phyloP scores from a whole-genome alignment of 92 coral and sea anemone genomes.

The Meandrina meandrites region DNA sequence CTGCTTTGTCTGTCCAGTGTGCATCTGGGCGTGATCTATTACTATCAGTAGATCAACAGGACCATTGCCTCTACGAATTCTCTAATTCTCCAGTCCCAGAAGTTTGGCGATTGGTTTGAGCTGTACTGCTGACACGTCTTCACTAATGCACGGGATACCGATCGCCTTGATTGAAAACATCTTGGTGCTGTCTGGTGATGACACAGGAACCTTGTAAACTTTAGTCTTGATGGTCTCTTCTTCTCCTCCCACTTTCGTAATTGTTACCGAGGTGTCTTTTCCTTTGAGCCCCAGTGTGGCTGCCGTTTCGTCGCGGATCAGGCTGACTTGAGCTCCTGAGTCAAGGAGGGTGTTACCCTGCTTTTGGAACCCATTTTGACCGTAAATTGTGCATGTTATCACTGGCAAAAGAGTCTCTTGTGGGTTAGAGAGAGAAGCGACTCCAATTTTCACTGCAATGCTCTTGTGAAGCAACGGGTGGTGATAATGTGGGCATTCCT shows the following conservation, averaged over 20 bases:
- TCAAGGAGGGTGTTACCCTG: slow-evolving; percentile 60
- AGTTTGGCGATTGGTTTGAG: too few species aligned
- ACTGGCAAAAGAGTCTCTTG: too few species aligned
- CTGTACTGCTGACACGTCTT: too few species aligned
- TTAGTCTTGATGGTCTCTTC: too few species aligned
- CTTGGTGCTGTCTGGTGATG: too few species aligned
- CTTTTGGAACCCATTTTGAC: too few species aligned
- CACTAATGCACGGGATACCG: too few species aligned
- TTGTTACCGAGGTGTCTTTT: slow-evolving; percentile 48
- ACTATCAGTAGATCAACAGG: slow-evolving; percentile 51
- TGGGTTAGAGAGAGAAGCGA: slow-evolving; percentile 46
- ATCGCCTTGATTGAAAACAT: slow-evolving; percentile 46
- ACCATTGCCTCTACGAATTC: slow-evolving; percentile 48
- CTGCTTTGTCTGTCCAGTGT: slow-evolving; percentile 53
- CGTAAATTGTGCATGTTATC: too few species aligned
- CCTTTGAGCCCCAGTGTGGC: slow-evolving; percentile 63
- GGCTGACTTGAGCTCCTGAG: slow-evolving; percentile 57
- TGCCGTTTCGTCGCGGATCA: slow-evolving; percentile 62
- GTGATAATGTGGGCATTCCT: too few species aligned
- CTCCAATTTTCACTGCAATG: slow-evolving; percentile 33
- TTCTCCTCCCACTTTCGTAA: too few species aligned
- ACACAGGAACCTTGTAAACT: too few species aligned
- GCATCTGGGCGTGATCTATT: slow-evolving; percentile 64
- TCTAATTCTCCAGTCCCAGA: too few species aligned
- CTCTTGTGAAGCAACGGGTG: slow-evolving; percentile 59